These are phyloP conservation scores for Adrianichthys oophorus DNA, from an alignment of 2,797 vertebrate species.

Conservation along the genomic window DNA sequence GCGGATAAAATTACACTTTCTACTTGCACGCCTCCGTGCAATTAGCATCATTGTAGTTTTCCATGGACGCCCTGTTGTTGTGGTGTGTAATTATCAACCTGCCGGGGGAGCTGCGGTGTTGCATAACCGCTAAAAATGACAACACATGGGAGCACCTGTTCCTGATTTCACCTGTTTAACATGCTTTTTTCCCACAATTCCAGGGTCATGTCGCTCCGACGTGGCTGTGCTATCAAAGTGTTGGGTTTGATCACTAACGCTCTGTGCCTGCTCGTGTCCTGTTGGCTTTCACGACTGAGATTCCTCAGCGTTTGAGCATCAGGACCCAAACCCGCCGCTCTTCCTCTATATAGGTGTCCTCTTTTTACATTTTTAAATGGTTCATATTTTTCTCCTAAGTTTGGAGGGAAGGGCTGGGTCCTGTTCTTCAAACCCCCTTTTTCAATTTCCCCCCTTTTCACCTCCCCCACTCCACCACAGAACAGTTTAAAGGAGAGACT, in stretches of 20 bases:
- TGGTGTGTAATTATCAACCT: conserved; percentile 61
- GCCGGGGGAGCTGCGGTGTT: conserved; percentile 43
- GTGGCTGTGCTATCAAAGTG: no score
- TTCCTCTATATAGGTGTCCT: conserved; percentile 27
- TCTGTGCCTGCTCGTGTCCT: no score
- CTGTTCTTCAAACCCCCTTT: conserved; percentile 69
- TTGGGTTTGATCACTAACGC: no score
- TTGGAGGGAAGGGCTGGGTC: conserved; percentile 44
- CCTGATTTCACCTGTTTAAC: conserved; percentile 53
- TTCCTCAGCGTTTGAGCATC: conserved; percentile 50
- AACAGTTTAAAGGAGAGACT: conserved; percentile 38
- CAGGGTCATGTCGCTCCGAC: conserved; percentile 26
- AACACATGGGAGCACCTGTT: conserved; percentile 23
- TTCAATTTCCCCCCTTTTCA: conserved; percentile 30
- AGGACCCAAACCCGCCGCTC: conserved; percentile 41
- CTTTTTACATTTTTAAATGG: conserved; percentile 45
- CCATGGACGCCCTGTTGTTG: conserved; percentile 57
- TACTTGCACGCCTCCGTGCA: conserved; percentile 57
- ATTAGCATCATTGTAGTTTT: conserved; percentile 66
- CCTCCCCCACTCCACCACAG: conserved; percentile 20
- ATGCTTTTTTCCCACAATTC: conserved; percentile 42
- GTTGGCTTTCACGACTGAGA: conserved; percentile 4
- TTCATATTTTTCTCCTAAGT: conserved; percentile 29
- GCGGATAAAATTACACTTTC: conserved; percentile 61
- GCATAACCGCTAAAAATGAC: conserved; percentile 47